These are phyloP conservation scores for Piaya cayana DNA, from an alignment of 2,113 vertebrate genomes.

Conservation along the genomic window DNA sequence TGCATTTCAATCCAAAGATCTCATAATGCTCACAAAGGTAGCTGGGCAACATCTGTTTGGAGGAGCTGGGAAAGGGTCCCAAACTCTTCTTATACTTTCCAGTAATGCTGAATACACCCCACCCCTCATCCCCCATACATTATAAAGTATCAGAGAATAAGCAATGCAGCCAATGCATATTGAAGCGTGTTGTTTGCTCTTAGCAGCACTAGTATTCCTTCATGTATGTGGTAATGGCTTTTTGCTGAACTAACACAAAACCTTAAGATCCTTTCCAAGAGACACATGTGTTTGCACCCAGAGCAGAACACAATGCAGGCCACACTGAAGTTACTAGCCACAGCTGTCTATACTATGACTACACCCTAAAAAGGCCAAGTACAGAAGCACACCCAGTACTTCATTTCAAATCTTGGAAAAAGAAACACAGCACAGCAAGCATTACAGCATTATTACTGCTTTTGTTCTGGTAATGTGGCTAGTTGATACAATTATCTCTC, in stretches of 20 bases:
- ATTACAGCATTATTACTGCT: not conserved
- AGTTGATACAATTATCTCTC: not conserved
- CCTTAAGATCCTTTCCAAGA: not conserved
- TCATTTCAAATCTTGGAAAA: not conserved
- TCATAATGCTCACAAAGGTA: rapidly evolving
- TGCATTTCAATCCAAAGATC: not conserved
- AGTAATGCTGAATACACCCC: not conserved
- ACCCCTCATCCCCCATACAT: not conserved
- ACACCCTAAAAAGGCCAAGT: not conserved
- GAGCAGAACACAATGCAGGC: not conserved
- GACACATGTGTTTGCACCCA: not conserved
- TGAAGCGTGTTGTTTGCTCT: not conserved
- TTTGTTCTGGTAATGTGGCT: not conserved
- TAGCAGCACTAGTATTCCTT: not conserved
- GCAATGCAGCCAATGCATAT: not conserved
- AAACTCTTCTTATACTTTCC: not conserved
- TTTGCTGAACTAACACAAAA: not conserved
- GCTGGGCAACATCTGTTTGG: not conserved
- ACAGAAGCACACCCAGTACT: not conserved
- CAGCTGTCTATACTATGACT: not conserved
- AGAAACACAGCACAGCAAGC: not conserved
- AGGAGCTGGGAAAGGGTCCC: not conserved
- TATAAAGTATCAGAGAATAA: not conserved
- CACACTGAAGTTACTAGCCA: not conserved
- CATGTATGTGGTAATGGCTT: not conserved